Evolutionary conservation across 2,888 invertebrate genomes (phyloP).

Genomic region (Chloroclystis v-ata): DNA sequence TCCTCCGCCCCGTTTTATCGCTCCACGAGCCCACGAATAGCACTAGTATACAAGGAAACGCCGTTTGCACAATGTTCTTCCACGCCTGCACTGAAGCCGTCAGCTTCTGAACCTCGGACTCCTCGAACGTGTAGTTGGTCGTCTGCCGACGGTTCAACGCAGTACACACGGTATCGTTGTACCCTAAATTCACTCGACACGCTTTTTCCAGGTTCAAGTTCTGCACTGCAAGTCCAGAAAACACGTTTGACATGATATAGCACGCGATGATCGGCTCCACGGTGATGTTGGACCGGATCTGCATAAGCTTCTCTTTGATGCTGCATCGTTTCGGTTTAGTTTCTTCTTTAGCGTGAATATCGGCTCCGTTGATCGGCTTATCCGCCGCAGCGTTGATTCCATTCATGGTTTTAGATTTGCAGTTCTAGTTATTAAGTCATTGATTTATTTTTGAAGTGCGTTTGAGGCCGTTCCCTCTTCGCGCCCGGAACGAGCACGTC

Average conservation of each 20-base stretch:
- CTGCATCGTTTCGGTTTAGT: conserved; percentile 47
- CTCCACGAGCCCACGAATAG: conserved; percentile 81
- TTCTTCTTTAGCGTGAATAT: conserved; percentile 47
- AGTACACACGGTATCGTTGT: conserved; percentile 84
- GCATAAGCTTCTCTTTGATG: conserved; percentile 65
- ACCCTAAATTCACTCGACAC: conserved; percentile 88
- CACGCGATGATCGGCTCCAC: conserved; percentile 83
- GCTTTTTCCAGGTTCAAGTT: conserved; percentile 92
- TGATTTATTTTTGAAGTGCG: conserved; percentile 45
- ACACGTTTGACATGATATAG: conserved; percentile 82
- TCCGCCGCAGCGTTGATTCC: conserved; percentile 58
- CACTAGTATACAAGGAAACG: conserved; percentile 76
- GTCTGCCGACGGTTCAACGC: conserved; percentile 86
- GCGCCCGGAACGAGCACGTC: conserved; percentile 25
- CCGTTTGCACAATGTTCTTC: conserved; percentile 77
- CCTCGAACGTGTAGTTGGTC: conserved; percentile 81
- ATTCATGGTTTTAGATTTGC: conserved; percentile 50
- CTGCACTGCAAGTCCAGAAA: conserved; percentile 87
- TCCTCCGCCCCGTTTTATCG: conserved; percentile 77
- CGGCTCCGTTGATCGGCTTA: conserved; percentile 50
- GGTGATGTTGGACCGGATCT: conserved; percentile 79
- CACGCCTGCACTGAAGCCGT: conserved; percentile 77
- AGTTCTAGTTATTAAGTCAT: conserved; percentile 27
- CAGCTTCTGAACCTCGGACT: conserved; percentile 80
- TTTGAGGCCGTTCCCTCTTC: conserved; percentile 28